Evolutionary conservation across 1,140 invertebrate genomes (phyloP).

Genomic region (Aphelinus certus): DNA sequence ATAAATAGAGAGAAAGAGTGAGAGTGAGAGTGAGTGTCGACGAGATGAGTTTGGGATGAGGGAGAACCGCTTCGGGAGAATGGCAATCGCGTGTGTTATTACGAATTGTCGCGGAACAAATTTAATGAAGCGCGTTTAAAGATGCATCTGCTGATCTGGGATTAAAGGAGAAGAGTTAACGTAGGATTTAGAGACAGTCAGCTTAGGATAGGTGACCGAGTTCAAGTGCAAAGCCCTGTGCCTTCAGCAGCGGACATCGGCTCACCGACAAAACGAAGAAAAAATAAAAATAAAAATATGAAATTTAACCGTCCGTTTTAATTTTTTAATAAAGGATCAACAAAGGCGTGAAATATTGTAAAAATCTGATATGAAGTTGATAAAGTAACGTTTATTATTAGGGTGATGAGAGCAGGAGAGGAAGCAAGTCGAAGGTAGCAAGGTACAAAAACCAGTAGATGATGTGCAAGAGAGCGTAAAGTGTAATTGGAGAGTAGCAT

Average conservation of each 20-base stretch:
- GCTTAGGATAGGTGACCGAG: slow-evolving; percentile 65
- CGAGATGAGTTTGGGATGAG: background rate
- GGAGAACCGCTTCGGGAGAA: slow-evolving; percentile 15
- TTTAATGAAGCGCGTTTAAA: slow-evolving; percentile 22
- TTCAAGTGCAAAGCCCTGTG: slow-evolving; percentile 68
- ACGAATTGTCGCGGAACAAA: slow-evolving; percentile 41
- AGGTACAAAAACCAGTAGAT: slow-evolving; percentile 16
- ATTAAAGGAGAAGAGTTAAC: slow-evolving; percentile 27
- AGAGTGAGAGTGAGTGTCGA: slow-evolving; percentile 12
- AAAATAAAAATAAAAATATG: slow-evolving; percentile 47
- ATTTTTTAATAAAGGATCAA: slow-evolving; percentile 62
- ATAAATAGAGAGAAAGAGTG: slow-evolving; percentile 43
- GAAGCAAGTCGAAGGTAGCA: slow-evolving; percentile 1
- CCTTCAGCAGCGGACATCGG: slow-evolving; percentile 67
- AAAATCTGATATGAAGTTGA: slow-evolving; percentile 49
- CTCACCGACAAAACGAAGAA: slow-evolving; percentile 61
- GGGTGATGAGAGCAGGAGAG: slow-evolving; percentile 11
- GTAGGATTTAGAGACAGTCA: slow-evolving; percentile 55
- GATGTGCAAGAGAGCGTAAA: slow-evolving; percentile 28
- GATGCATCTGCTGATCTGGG: slow-evolving; percentile 35
- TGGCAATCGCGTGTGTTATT: slow-evolving; percentile 24
- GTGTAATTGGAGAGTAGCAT: slow-evolving; percentile 8
- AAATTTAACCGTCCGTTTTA: slow-evolving; percentile 67
- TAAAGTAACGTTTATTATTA: slow-evolving; percentile 44
- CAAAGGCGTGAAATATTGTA: slow-evolving; percentile 53